Percentiles rank a stretch among this genome's conserved stretches.
Conservation (phyloP, 2,797 vertebrate genomes). For the Valencia hispanica region DNA sequence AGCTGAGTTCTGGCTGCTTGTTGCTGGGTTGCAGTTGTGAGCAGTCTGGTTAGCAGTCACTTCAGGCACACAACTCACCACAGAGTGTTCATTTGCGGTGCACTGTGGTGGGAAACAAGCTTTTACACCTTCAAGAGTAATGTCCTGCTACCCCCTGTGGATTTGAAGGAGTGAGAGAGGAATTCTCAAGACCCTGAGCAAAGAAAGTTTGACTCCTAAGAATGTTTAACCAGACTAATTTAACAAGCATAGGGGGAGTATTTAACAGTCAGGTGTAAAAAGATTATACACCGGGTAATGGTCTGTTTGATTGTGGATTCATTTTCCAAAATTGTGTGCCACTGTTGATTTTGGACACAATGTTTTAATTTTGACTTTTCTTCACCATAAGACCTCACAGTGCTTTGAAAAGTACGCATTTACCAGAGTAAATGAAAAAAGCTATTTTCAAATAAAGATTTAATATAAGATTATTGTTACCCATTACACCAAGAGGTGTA, state of each 20-base stretch:
- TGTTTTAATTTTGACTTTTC: neutral
- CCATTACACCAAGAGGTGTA: too few species aligned
- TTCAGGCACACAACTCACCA: slow-evolving; percentile 39
- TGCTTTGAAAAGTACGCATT: neutral
- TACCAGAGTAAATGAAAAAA: neutral
- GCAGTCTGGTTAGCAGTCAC: slow-evolving; percentile 39
- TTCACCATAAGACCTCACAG: too few species aligned
- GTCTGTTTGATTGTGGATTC: neutral
- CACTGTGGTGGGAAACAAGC: slow-evolving; percentile 70
- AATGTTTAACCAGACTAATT: slow-evolving; percentile 7
- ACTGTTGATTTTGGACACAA: neutral
- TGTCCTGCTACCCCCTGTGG: slow-evolving; percentile 28
- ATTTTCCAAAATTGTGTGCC: neutral
- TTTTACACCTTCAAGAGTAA: slow-evolving; percentile 63
- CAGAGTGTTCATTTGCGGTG: slow-evolving; percentile 68
- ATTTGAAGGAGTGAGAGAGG: neutral
- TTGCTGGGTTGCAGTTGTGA: slow-evolving; percentile 4
- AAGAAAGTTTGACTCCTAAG: slow-evolving; percentile 1
- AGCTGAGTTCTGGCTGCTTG: slow-evolving; percentile 32
- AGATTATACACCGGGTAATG: neutral
- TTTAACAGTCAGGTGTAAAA: neutral
- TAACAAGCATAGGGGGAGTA: neutral
- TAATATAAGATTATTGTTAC: neutral
- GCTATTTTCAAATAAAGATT: neutral
- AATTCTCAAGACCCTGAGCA: neutral